phyloP scores from a whole-genome alignment of 2,888 invertebrate species.

The Folsomia manolachei region DNA sequence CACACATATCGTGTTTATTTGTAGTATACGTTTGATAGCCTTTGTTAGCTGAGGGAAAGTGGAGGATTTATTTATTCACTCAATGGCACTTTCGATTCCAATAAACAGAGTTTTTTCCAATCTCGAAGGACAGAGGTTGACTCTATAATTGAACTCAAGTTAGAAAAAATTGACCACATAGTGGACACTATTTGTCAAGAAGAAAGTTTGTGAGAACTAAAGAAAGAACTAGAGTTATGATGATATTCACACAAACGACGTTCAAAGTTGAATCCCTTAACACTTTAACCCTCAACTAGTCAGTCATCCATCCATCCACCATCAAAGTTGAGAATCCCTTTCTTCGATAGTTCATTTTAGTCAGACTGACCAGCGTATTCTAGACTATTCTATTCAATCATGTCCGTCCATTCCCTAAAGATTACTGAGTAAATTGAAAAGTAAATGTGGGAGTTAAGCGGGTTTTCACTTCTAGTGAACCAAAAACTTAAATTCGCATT shows the following conservation, averaged over 20 bases:
- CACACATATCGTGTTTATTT: too few species aligned
- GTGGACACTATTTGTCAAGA: neutral
- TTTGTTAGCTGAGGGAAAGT: too few species aligned
- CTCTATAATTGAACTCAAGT: conserved; percentile 15
- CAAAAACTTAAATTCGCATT: neutral
- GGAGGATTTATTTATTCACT: neutral
- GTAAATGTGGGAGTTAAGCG: conserved; percentile 6
- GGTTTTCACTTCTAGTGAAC: neutral
- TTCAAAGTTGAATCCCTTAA: conserved; percentile 3
- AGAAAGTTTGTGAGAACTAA: neutral
- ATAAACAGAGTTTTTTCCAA: neutral
- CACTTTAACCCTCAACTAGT: conserved; percentile 1
- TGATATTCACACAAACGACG: neutral
- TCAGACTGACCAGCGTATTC: neutral
- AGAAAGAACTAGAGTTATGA: neutral
- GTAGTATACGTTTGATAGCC: too few species aligned
- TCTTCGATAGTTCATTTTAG: too few species aligned
- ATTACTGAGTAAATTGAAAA: conserved; percentile 2
- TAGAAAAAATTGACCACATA: conserved; percentile 4
- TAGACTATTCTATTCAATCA: neutral
- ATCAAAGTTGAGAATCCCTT: too few species aligned
- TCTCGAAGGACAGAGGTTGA: conserved; percentile 7
- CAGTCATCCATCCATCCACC: neutral
- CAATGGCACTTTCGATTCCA: neutral
- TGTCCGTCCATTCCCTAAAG: neutral